phyloP scores from a whole-genome alignment of 2,797 vertebrate genomes.

The Emys orbicularis region DNA sequence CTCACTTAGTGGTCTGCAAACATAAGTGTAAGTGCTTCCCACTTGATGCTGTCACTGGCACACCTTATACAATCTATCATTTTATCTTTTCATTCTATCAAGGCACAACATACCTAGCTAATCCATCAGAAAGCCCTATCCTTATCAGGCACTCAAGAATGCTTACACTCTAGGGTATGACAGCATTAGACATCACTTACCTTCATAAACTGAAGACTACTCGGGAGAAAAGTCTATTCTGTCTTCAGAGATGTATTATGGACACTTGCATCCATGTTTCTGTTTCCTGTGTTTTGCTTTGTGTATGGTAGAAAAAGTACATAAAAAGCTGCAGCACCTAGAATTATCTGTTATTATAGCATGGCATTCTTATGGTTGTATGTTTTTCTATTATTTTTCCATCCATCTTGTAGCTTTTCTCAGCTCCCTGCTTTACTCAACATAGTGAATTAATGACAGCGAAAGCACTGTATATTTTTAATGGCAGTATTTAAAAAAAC shows the following conservation, averaged over 20 bases:
- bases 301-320: not conserved
- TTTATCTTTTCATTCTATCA: conserved; percentile 74
- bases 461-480: not conserved
- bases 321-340: not conserved
- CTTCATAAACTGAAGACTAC: conserved; percentile 71
- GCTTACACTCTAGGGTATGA: conserved; percentile 62
- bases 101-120: conserved; percentile 71
- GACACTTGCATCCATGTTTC: not conserved
- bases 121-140: conserved; percentile 77
- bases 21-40: conserved; percentile 51
- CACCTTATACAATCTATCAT: conserved; percentile 65
- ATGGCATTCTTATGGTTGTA: not conserved
- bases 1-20: conserved; percentile 33
- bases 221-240: conserved; percentile 15
- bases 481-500: not conserved
- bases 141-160: conserved; percentile 74
- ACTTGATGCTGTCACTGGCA: conserved; percentile 26
- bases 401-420: not conserved
- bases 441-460: not conserved
- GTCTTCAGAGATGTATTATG: conserved; percentile 45
- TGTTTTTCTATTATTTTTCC: conserved; percentile 2
- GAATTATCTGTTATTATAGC: not conserved
- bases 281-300: conserved; percentile 1
- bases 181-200: conserved; percentile 70
- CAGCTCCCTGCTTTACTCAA: not conserved